Evolutionary conservation across 1,140 invertebrate species (phyloP).

Genomic region (Diabrotica undecimpunctata): DNA sequence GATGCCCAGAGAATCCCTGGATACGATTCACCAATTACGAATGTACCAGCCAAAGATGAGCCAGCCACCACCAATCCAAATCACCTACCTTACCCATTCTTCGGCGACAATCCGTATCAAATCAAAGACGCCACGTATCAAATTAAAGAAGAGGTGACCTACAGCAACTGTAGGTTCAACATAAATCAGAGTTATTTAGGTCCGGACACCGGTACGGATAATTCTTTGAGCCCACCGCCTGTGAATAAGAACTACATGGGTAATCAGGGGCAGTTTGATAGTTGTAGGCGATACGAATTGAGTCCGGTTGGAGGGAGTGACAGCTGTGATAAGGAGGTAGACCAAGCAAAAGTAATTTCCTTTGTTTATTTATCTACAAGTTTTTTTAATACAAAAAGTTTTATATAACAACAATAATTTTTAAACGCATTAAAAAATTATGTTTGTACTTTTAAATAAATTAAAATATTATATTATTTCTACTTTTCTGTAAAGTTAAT

Average conservation of each 20-base stretch:
- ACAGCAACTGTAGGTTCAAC: constrained; percentile 25
- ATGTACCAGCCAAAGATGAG: background rate
- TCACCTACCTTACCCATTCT: constrained; percentile 15
- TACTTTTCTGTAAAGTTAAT: too few species aligned
- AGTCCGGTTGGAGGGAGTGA: background rate
- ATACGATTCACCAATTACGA: constrained; percentile 8
- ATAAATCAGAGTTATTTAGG: constrained; percentile 25
- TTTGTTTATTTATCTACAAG: too few species aligned
- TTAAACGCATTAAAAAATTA: too few species aligned
- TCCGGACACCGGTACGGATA: constrained; percentile 20
- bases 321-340: constrained; percentile 11
- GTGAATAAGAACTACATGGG: constrained; percentile 25
- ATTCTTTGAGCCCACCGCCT: constrained; percentile 24
- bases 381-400: too few species aligned
- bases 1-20: background rate
- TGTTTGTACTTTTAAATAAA: too few species aligned
- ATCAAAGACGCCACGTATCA: constrained; percentile 5
- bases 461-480: too few species aligned
- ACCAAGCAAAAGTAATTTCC: too few species aligned
- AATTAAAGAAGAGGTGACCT: constrained; percentile 26
- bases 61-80: constrained; percentile 4
- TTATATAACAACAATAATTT: too few species aligned
- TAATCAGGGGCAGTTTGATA: constrained; percentile 27
- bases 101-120: constrained; percentile 7
- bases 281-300: constrained; percentile 14